These are phyloP conservation scores for Luperina nickerlii DNA, from an alignment of 2,888 invertebrate genomes.

Conservation along the genomic window DNA sequence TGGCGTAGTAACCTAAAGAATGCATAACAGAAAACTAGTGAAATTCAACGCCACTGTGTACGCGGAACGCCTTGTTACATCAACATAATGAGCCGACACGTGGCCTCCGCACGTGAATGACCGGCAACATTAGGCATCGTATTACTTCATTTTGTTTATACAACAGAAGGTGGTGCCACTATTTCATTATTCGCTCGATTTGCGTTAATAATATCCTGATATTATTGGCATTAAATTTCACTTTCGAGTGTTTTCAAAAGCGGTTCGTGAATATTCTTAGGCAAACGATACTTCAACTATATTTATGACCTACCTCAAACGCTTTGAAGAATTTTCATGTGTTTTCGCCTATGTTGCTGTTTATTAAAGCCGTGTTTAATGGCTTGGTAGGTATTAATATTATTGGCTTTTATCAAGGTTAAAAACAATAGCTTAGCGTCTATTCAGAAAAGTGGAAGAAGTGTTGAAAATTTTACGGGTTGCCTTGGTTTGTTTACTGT, in stretches of 20 bases:
- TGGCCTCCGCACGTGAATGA: constrained; percentile 71
- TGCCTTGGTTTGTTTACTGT: constrained; percentile 38
- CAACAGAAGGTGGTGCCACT: constrained; percentile 49
- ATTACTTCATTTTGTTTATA: constrained; percentile 60
- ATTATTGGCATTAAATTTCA: constrained; percentile 61
- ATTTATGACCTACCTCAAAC: constrained; percentile 74
- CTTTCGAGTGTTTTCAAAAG: constrained; percentile 50
- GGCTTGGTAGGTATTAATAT: constrained; percentile 36
- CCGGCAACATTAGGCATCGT: constrained; percentile 50
- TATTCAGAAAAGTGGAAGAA: constrained; percentile 56
- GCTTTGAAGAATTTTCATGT: constrained; percentile 39
- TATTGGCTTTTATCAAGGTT: constrained; percentile 59
- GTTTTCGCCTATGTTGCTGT: constrained; percentile 28
- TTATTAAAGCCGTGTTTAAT: constrained; percentile 30
- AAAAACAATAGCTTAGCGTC: constrained; percentile 50
- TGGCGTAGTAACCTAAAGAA: constrained; percentile 65
- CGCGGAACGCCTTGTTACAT: constrained; percentile 65
- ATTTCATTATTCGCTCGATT: constrained; percentile 47
- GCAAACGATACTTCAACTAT: constrained; percentile 46
- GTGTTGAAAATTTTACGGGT: constrained; percentile 57
- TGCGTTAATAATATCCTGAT: constrained; percentile 37
- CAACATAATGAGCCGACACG: constrained; percentile 69
- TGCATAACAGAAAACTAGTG: constrained; percentile 71
- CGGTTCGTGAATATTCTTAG: constrained; percentile 43
- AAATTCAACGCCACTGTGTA: constrained; percentile 77